Evolutionary conservation across 2,113 vertebrate species (phyloP).

Genomic region (Probosciger aterrimus): DNA sequence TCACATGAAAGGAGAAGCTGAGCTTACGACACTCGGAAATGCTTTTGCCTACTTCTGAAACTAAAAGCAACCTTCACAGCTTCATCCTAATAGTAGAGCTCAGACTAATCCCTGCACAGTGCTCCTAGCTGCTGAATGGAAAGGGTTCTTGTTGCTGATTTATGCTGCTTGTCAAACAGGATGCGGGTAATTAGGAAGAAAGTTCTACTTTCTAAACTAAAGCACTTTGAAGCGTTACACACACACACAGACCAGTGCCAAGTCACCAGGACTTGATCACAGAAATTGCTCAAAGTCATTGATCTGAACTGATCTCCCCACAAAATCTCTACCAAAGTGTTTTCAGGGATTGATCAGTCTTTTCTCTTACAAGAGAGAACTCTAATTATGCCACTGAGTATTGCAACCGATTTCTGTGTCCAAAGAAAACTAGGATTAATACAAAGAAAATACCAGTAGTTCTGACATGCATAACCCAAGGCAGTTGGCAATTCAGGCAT

Average conservation of each 20-base stretch:
- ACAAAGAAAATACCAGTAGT: not conserved
- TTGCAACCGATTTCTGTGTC: not conserved
- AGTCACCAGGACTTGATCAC: not conserved
- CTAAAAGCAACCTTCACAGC: not conserved
- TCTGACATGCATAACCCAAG: not conserved
- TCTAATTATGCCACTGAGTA: not conserved
- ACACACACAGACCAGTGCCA: not conserved
- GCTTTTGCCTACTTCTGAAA: not conserved
- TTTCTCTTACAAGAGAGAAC: not conserved
- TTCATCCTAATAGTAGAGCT: not conserved
- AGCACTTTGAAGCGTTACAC: not conserved
- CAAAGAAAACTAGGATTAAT: not conserved
- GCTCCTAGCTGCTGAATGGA: not conserved
- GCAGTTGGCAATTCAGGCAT: not conserved
- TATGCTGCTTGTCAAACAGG: not conserved
- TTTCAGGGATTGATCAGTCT: not conserved
- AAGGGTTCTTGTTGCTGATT: not conserved
- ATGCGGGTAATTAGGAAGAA: not conserved
- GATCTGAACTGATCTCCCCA: not conserved
- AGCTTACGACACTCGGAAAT: not conserved
- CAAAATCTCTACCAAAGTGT: not conserved
- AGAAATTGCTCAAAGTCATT: not conserved
- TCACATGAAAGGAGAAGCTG: conserved; percentile 39
- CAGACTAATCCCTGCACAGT: not conserved
- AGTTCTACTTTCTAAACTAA: not conserved